Base-by-base conservation (phyloP, 2,797 vertebrate genomes). In the Molossus molossus region DNA sequence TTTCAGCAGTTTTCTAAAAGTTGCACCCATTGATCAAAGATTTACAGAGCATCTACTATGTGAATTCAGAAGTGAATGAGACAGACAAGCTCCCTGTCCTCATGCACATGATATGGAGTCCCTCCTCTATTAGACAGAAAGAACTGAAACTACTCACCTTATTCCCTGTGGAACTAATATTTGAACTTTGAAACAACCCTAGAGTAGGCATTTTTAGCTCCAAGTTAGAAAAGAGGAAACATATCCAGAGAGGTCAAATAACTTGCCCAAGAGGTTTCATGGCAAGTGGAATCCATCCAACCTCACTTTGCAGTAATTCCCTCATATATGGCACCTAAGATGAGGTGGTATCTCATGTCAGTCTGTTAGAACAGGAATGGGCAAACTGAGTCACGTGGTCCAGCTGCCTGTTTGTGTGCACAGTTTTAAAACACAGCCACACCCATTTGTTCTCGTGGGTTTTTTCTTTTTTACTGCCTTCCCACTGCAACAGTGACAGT, bases 1-100 rank as follows among this genome's bases (percentile, higher is more conserved):
- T 84, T 91, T 73, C 18, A 75, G 58, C 40, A 76, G 75, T 73
- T 94, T 94, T 76, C 85, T 80, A 29, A 79, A 90, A 80, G 33
- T 50, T 67, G 21, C 27, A 55, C 67, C 76, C 64, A 67, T 55
- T 62, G 40, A 83, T 45, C 83, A 91, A 81, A 25, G 86, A 88
- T 27, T 67, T 79, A 96, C 50, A 57, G 21, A 86, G 29, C 6
- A 65, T 77, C 69, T 40, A 77, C 57, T 45, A 14, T 64, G 55
- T 80, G 75, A 77, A 76, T 72, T 86, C 23, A 45, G 33, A 94
- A 90, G 64, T 45, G 13, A 93, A 85, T 13, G 23, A 83, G 29
- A 86, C 67, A 92, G n/a, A 72, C 1, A 57, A 69, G 40, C 27
- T 9, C 55, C 10, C 79, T 65, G 37, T 2, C 14, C 13, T 65